Evolutionary conservation across 1,140 invertebrate genomes (phyloP), one percentile per base, ranked within the genome.

Genomic region (Anagrus nilaparvatae): DNA sequence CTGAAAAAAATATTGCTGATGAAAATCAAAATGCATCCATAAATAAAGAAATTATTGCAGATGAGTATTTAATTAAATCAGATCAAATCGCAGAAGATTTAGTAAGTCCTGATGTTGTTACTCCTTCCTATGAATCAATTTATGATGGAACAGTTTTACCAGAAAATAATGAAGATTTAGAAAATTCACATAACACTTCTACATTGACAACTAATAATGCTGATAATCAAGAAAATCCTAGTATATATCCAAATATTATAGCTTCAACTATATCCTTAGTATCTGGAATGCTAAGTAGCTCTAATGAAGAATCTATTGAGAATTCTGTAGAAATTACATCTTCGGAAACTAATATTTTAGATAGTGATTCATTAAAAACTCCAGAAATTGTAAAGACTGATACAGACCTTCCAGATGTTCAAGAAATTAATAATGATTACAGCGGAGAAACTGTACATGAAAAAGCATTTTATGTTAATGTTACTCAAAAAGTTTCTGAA

Each of bases 111-210:
- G 9, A 32, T 31, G 20, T 30, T 6, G 21, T 46, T 33, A 35
- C 44, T 32, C 44, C 39, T 25, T 41, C 44, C 13, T 42, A 37
- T 28, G 39, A 41, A 5, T 29, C 24, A 27, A 9, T 41, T 4
- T 40, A 45, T 14, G 44, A 46, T 38, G 44, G 39, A 3, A 41
- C 44, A 32, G 2, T 46, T 20, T 10, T 41, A 16, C 44, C 44
- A 10, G 12, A 38, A 6, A 32, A 48, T 16, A 30, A 14, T 31
- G 36, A 43, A 16, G 19, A 44, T 8, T 20, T 31, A 33, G 38
- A 44, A 34, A 16, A 24, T 25, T 8, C 17, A 20, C 33, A 28
- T 4, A 46, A 17, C 12, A 41, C 36, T 32, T 41, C 44, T 5
- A 42, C 34, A 12, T 16, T 31, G 21, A 41, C 8, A 18, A 2